Percentiles rank a stretch among this genome's conserved stretches.
Evolutionary conservation across 2,888 invertebrate genomes (phyloP).

Genomic region (Tetranychus truncatus): DNA sequence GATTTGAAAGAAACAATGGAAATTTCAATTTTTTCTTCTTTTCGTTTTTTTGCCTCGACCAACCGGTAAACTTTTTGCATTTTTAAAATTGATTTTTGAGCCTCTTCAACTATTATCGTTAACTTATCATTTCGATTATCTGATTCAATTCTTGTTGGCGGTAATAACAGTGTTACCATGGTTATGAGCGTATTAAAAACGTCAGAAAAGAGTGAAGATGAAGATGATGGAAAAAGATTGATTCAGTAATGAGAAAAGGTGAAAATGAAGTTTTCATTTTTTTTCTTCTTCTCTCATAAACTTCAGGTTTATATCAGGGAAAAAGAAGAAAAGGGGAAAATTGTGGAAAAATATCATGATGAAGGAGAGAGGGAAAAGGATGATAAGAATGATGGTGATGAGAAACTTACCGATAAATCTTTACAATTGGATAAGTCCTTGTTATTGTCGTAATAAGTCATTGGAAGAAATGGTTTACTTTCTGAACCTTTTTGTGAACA

Average conservation of each 20-base stretch:
- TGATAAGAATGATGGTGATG: not conserved
- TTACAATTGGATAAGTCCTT: not conserved
- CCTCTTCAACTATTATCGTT: too few species aligned
- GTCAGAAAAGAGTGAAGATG: not conserved
- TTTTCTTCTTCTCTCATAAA: too few species aligned
- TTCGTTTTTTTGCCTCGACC: too few species aligned
- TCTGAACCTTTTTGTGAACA: not conserved
- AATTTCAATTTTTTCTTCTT: too few species aligned
- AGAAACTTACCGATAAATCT: not conserved
- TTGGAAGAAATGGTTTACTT: not conserved
- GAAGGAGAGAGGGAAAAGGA: not conserved
- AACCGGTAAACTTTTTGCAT: too few species aligned
- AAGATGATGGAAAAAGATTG: not conserved
- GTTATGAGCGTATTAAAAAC: not conserved
- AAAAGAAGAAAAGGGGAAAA: not conserved
- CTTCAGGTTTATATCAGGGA: too few species aligned
- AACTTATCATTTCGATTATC: not conserved
- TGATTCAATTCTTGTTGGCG: not conserved
- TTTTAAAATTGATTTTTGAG: too few species aligned
- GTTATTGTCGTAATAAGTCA: not conserved
- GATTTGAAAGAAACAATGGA: too few species aligned
- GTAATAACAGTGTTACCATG: not conserved
- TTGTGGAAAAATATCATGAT: not conserved
- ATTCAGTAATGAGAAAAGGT: too few species aligned
- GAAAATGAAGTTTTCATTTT: not conserved